Evolutionary conservation across 2,797 vertebrate species (phyloP).

Genomic region (Typhlichthys subterraneus): DNA sequence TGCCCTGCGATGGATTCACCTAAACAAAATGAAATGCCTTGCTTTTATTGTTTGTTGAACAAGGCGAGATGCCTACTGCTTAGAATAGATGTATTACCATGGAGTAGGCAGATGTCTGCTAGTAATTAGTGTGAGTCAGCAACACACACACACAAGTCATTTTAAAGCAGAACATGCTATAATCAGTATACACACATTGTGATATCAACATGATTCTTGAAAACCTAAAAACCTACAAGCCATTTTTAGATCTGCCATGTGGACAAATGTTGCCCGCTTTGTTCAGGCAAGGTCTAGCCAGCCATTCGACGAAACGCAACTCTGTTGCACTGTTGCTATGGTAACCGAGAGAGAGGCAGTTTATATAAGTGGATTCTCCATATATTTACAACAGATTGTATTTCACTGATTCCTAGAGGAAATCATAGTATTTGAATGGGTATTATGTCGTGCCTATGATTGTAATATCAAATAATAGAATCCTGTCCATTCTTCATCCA

Average conservation of each 20-base stretch:
- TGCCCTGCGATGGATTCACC: constrained; percentile 31
- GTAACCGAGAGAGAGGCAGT: constrained; percentile 66
- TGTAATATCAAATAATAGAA: neutral
- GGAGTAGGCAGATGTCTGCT: constrained; percentile 42
- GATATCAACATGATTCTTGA: neutral
- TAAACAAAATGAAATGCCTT: constrained; percentile 38
- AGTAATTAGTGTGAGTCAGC: constrained; percentile 64
- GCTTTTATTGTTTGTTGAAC: constrained; percentile 7
- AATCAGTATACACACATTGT: neutral
- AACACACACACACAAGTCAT: constrained; percentile 49
- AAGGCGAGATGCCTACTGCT: constrained; percentile 32
- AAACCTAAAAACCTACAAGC: too few species aligned
- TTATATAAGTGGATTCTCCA: constrained; percentile 59
- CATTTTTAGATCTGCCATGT: constrained; percentile 23
- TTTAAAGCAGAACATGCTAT: constrained; percentile 7
- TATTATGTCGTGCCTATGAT: neutral
- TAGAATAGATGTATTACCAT: constrained; percentile 57
- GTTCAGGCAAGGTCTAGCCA: constrained; percentile 28
- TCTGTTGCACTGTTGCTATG: constrained; percentile 71
- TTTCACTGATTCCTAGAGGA: constrained; percentile 53
- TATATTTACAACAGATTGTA: constrained; percentile 56
- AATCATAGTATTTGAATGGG: constrained; percentile 32
- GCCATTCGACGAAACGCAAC: constrained; percentile 42
- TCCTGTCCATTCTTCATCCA: neutral
- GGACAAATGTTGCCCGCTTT: constrained; percentile 26